A percentile compares a stretch with the other conserved stretches of the same genome.
These are phyloP conservation scores for Saguinus oedipus DNA, from an alignment of 2,797 vertebrate genomes.

Conservation along the genomic window DNA sequence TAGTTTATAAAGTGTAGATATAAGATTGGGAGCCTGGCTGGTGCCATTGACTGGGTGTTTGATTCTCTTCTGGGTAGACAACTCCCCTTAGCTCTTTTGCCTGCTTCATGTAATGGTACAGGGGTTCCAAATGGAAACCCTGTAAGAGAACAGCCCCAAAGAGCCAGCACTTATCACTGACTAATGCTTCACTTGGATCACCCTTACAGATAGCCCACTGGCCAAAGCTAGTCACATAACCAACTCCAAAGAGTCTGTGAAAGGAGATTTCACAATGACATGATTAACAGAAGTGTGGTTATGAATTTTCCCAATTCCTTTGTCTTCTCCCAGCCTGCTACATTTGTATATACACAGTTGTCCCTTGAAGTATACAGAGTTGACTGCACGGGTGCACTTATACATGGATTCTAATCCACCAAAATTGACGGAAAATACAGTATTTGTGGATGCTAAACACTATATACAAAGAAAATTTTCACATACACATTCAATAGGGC, in stretches of 20 bases:
- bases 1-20: fast-evolving
- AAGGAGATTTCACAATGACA: not conserved
- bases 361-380: not conserved
- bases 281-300: not conserved
- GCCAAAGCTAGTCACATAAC: not conserved
- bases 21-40: not conserved
- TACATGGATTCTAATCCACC: not conserved
- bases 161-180: not conserved
- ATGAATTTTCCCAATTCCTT: not conserved
- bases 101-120: not conserved
- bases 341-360: not conserved
- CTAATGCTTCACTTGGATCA: not conserved
- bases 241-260: not conserved
- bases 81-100: not conserved
- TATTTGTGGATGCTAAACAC: not conserved
- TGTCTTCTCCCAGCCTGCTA: not conserved
- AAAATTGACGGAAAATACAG: not conserved
- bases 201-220: not conserved
- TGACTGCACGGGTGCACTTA: not conserved
- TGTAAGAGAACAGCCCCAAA: not conserved
- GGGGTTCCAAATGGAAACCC: not conserved
- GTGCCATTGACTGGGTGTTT: too few relatives aligned
- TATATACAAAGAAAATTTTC: not conserved
- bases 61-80: fast-evolving
- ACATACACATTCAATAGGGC: not conserved